phyloP scores from a whole-genome alignment of 2,888 invertebrate genomes.

The Spodoptera picta region DNA sequence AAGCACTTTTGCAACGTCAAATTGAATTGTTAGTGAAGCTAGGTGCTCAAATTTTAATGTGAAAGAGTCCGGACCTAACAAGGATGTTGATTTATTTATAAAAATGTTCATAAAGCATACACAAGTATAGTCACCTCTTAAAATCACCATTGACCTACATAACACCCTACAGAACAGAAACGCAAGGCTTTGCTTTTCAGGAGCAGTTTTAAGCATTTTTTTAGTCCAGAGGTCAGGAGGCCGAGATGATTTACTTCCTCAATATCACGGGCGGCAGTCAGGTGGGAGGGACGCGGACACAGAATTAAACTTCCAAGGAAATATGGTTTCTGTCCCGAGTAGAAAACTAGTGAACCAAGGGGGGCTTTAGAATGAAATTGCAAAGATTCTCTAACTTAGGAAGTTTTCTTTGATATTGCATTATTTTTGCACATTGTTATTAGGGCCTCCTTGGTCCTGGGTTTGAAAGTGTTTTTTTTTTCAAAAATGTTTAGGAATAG shows the following conservation, averaged over 20 bases:
- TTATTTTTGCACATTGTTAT: background rate
- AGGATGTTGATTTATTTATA: too few relatives aligned
- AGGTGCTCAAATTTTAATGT: too few relatives aligned
- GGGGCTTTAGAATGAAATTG: slow-evolving; percentile 24
- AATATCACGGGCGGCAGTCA: slow-evolving; percentile 75
- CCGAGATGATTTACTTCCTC: slow-evolving; percentile 77
- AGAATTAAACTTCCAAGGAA: slow-evolving; percentile 78
- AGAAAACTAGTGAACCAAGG: slow-evolving; percentile 38
- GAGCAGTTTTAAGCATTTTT: slow-evolving; percentile 58
- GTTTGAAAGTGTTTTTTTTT: too few relatives aligned
- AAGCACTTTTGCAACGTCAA: too few relatives aligned
- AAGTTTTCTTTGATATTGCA: slow-evolving; percentile 1
- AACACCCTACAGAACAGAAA: slow-evolving; percentile 27
- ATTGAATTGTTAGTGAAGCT: too few relatives aligned
- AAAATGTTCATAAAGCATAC: too few relatives aligned
- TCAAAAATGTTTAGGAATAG: too few relatives aligned
- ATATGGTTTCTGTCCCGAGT: slow-evolving; percentile 67
- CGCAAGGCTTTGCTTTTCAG: slow-evolving; percentile 31
- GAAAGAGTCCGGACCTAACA: too few relatives aligned
- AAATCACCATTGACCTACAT: slow-evolving; percentile 35
- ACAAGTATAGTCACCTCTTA: background rate
- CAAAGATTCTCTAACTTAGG: slow-evolving; percentile 5
- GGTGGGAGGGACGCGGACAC: slow-evolving; percentile 73
- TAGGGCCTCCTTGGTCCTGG: too few relatives aligned
- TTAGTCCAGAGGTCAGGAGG: slow-evolving; percentile 66